Evolutionary conservation across 2,888 invertebrate genomes (phyloP), one percentile per base, ranked within the genome.

Genomic region (Scaeva pyrastri): DNA sequence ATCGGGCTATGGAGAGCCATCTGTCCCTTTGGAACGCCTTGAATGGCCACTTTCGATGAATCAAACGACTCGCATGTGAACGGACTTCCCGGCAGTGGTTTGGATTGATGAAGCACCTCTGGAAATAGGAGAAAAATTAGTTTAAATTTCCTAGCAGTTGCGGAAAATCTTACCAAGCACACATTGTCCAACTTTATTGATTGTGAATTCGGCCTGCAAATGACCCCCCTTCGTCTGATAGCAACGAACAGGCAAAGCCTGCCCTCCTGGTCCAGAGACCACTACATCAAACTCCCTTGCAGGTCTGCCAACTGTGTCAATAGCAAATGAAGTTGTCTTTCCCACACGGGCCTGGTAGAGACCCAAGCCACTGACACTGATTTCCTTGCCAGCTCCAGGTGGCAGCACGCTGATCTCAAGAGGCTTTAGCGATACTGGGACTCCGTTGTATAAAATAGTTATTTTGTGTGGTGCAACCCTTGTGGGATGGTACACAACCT

Each of bases 201-300:
- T 96, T 16, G 96, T 96, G 92, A 97, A 99, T 92, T 99, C 99
- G 0, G 99, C 99, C 91, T 98, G 96, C 75, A 98, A 94, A 90
- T 98, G 96, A 2, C 99, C 99, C 84, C 98, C 98, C 90, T 98
- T 97, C 84, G 99, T 99, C 91, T 98, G 98, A 92, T 98, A 98
- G 91, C 99, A 98, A 78, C 98, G 92, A 3, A 99, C 97, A 0
- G 98, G 97, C 52, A 98, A 94, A 0, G 97, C 97, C 87, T 95
- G 94, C 0, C 96, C 95, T 8, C 96, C 95, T 0, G 96, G 96
- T 0, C 97, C 97, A 0, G 97, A 96, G 1, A 97, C 96, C 0
- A 98, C 96, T 0, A 98, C 98, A 91, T 98, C 98, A 90, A 98
- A 98, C 91, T 98, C 97, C 75, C 97, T 94, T 1, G 97, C 97